Base-by-base conservation (phyloP, 2,888 invertebrate genomes). In the Syritta pipiens region DNA sequence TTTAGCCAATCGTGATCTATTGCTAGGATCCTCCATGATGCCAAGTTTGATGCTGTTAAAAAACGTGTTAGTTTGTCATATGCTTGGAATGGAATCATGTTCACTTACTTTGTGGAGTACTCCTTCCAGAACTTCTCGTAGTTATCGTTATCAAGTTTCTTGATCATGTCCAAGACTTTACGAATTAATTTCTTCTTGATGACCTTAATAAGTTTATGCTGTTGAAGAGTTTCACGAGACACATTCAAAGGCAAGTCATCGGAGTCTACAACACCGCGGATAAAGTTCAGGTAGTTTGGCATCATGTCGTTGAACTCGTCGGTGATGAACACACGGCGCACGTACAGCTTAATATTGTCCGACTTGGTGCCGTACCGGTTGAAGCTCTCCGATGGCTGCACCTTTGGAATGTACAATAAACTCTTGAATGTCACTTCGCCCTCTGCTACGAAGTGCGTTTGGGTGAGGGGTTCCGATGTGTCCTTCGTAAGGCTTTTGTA, bases 271-370 rank as follows among this genome's bases (percentile, higher is more conserved):
- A 99, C 95, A 84, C 99, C 99, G 65, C 95, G 94, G 75, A 99
- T 93, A 89, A 99, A 99, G 83, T 93, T 94, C 84, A 99, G 91
- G 89, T 98, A 99, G 88, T 96, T 97, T 82, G 99, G 99, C 95
- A 99, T 96, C 94, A 99, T 97, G 87, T 99, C 99, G 88, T 97
- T 97, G 91, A 99, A 99, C 90, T 99, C 97, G 89, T 99, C 99
- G 5, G 99, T 99, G 90, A 99, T 99, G 90, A 99, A 99, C 10
- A 99, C 99, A 77, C 99, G 92, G 74, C 99, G 93, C 63, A 99
- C 99, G 89, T 97, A 99, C 79, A 99, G 91, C 89, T 98, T 98
- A 86, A 98, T 98, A 89, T 96, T 94, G 88, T 98, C 98, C 3
- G 94, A 93, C 87, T 95, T 95, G 82, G 97, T 95, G 84, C 98